These are phyloP conservation scores for Phaedon cochleariae DNA, from an alignment of 2,888 invertebrate species.

Conservation along the genomic window DNA sequence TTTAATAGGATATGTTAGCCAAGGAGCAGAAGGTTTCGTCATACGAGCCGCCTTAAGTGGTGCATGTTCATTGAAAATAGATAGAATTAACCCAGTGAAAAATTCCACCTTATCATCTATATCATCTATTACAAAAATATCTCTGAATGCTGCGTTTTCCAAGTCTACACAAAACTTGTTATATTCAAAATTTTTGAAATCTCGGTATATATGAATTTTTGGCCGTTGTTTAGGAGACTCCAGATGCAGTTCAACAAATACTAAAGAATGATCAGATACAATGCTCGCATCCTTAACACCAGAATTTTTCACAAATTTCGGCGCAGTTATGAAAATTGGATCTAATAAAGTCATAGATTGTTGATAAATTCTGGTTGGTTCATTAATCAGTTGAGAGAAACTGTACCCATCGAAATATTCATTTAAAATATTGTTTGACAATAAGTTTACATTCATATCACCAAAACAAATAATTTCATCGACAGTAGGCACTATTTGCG, in stretches of 20 bases:
- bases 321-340: background rate
- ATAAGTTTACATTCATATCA: slow-evolving; percentile 11
- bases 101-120: slow-evolving; percentile 12
- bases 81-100: no score
- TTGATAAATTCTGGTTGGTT: background rate
- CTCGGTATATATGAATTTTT: slow-evolving; percentile 5
- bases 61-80: background rate
- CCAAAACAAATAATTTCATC: slow-evolving; percentile 14
- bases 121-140: slow-evolving; percentile 11
- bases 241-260: slow-evolving; percentile 4
- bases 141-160: background rate
- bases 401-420: slow-evolving; percentile 1
- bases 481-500: slow-evolving; percentile 8
- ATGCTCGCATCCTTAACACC: slow-evolving; percentile 11
- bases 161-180: slow-evolving; percentile 10
- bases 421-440: slow-evolving; percentile 6
- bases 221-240: slow-evolving; percentile 4
- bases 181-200: slow-evolving; percentile 13
- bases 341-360: background rate
- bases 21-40: slow-evolving; percentile 12
- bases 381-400: slow-evolving; percentile 6
- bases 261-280: slow-evolving; percentile 1
- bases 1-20: slow-evolving; percentile 13
- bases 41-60: background rate
- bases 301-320: slow-evolving; percentile 5